Conservation (phyloP, 2,113 vertebrate genomes). For the Junco hyemalis region DNA sequence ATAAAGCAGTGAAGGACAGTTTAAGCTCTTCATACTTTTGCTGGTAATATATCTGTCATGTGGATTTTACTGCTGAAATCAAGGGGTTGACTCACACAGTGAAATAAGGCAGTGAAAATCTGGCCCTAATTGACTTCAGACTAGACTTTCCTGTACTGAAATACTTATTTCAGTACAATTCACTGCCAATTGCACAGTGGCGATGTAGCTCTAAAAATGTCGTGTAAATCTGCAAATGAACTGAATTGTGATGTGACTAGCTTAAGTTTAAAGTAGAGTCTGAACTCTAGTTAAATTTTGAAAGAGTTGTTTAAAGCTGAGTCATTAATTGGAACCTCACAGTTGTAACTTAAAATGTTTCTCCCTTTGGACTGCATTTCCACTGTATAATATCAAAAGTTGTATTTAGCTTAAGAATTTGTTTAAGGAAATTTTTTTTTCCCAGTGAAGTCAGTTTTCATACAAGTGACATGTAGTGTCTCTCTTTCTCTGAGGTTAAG, state of each 20-base stretch:
- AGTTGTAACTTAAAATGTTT: background rate
- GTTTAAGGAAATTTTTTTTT: background rate
- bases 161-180: no score
- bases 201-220: background rate
- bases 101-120: background rate
- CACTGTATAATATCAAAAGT: background rate
- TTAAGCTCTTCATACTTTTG: background rate
- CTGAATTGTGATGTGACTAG: background rate
- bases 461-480: background rate
- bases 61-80: background rate
- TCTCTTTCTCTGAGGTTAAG: background rate
- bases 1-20: background rate
- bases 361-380: background rate
- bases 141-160: background rate
- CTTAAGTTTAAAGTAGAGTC: background rate
- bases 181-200: background rate
- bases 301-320: background rate
- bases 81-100: background rate
- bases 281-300: background rate
- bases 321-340: background rate
- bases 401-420: background rate
- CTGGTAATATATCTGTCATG: background rate
- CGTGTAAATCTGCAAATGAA: background rate
- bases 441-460: background rate
- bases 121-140: background rate